Evolutionary conservation across 2,888 invertebrate genomes (phyloP).

Genomic region (Allophyes oxyacanthae): DNA sequence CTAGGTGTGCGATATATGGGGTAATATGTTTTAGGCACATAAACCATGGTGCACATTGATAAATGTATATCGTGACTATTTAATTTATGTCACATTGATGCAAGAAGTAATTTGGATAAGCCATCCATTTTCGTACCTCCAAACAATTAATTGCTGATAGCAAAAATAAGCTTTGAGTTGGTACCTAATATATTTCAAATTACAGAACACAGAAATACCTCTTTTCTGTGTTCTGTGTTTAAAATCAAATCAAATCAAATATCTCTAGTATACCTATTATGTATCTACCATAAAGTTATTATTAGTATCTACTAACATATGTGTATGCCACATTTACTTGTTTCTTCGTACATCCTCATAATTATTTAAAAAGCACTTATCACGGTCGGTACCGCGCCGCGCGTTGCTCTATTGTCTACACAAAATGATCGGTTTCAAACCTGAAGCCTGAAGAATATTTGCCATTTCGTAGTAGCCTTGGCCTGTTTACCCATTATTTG

Average conservation of each 20-base stretch:
- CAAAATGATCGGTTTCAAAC: conserved; percentile 51
- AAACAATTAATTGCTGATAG: too few species aligned
- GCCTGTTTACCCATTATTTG: conserved; percentile 61
- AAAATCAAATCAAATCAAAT: too few species aligned
- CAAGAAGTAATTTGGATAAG: conserved; percentile 2
- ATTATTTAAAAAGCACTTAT: conserved; percentile 35
- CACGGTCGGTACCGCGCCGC: conserved; percentile 66
- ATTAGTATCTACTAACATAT: too few species aligned
- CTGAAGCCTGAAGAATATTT: conserved; percentile 47
- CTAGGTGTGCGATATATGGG: too few species aligned
- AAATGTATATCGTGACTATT: conserved; percentile 38
- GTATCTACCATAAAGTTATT: too few species aligned
- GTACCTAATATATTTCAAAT: too few species aligned
- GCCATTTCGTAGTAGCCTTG: conserved; percentile 68
- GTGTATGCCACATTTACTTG: background rate
- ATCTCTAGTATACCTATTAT: too few species aligned
- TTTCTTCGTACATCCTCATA: conserved; percentile 21
- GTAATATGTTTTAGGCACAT: conserved; percentile 1
- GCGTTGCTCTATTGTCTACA: conserved; percentile 69
- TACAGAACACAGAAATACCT: too few species aligned
- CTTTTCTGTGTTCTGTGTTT: too few species aligned
- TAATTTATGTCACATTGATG: conserved; percentile 11
- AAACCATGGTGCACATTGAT: conserved; percentile 19
- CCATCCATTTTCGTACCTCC: too few species aligned
- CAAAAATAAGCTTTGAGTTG: too few species aligned